Percentiles rank a stretch among this genome's conserved stretches.
These are phyloP conservation scores for Clistopyga incitator DNA, from an alignment of 2,888 invertebrate species.

Conservation along the genomic window DNA sequence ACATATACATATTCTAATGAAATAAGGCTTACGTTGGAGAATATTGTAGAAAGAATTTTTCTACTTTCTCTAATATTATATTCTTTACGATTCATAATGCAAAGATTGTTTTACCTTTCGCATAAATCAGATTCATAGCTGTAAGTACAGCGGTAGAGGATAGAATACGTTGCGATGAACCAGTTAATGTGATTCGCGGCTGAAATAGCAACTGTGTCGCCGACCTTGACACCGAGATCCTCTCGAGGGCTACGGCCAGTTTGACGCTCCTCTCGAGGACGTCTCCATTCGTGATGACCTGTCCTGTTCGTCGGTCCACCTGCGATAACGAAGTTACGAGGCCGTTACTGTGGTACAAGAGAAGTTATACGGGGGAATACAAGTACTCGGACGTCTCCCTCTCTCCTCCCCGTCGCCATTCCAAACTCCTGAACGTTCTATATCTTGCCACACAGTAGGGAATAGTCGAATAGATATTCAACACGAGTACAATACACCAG, in stretches of 20 bases:
- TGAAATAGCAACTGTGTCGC: constrained; percentile 71
- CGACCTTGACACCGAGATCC: constrained; percentile 68
- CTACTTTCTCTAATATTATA: too few species aligned
- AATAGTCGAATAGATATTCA: constrained; percentile 15
- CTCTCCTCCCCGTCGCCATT: not conserved
- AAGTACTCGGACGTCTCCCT: constrained; percentile 12
- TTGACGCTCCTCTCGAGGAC: constrained; percentile 70
- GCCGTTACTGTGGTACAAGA: constrained; percentile 24
- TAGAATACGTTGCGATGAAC: constrained; percentile 71
- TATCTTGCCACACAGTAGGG: constrained; percentile 17
- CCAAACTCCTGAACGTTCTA: constrained; percentile 8
- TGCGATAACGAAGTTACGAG: constrained; percentile 64
- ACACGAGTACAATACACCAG: not conserved
- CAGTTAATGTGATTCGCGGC: constrained; percentile 72
- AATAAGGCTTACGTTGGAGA: too few species aligned
- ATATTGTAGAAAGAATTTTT: too few species aligned
- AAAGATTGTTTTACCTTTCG: not conserved
- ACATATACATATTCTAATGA: too few species aligned
- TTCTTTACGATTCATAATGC: constrained; percentile 68
- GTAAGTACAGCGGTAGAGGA: constrained; percentile 74
- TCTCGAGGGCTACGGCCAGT: constrained; percentile 68
- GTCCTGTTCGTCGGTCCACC: constrained; percentile 70
- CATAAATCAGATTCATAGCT: constrained; percentile 76
- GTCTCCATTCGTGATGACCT: constrained; percentile 69
- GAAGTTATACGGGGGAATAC: constrained; percentile 14